phyloP scores from a whole-genome alignment of 1,140 invertebrate species.

The Eubasilissa regina region DNA sequence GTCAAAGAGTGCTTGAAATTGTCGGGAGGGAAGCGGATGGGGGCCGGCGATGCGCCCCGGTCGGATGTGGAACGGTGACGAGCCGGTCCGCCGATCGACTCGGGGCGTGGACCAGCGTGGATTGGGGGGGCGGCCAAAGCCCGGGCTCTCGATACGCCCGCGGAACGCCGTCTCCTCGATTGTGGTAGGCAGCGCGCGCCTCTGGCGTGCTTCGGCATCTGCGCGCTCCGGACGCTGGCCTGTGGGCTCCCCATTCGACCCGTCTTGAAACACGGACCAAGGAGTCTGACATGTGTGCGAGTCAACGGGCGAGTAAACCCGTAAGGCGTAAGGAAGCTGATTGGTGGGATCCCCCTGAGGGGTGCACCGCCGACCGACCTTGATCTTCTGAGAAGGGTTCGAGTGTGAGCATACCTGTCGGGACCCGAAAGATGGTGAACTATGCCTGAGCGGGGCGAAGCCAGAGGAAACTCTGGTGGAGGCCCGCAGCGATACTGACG shows the following conservation, averaged over 20 bases:
- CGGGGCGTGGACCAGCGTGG: slow-evolving; percentile 61
- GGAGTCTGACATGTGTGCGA: slow-evolving; percentile 90
- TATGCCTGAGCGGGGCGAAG: slow-evolving; percentile 91
- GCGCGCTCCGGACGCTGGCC: slow-evolving; percentile 70
- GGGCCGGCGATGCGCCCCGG: too few species aligned
- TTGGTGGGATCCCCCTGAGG: slow-evolving; percentile 67
- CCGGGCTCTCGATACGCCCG: slow-evolving; percentile 61
- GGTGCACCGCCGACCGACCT: slow-evolving; percentile 69
- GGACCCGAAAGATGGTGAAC: slow-evolving; percentile 94
- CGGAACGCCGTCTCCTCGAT: slow-evolving; percentile 63
- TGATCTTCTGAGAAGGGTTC: slow-evolving; percentile 72
- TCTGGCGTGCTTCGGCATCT: slow-evolving; percentile 69
- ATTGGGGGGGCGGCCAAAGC: slow-evolving; percentile 62
- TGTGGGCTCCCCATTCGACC: slow-evolving; percentile 81
- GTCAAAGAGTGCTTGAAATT: slow-evolving; percentile 88
- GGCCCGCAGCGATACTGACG: slow-evolving; percentile 90
- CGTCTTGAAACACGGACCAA: slow-evolving; percentile 97
- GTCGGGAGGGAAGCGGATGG: slow-evolving; percentile 80
- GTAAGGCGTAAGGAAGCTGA: slow-evolving; percentile 76
- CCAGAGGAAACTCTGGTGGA: slow-evolving; percentile 92
- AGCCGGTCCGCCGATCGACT: slow-evolving; percentile 65
- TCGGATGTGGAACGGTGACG: slow-evolving; percentile 75
- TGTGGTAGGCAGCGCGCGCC: slow-evolving; percentile 63
- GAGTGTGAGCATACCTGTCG: slow-evolving; percentile 80
- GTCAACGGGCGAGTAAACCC: slow-evolving; percentile 71